A percentile compares a stretch with the other conserved stretches of the same genome.
Evolutionary conservation across 2,113 vertebrate genomes (phyloP).

Genomic region (Gobius niger): DNA sequence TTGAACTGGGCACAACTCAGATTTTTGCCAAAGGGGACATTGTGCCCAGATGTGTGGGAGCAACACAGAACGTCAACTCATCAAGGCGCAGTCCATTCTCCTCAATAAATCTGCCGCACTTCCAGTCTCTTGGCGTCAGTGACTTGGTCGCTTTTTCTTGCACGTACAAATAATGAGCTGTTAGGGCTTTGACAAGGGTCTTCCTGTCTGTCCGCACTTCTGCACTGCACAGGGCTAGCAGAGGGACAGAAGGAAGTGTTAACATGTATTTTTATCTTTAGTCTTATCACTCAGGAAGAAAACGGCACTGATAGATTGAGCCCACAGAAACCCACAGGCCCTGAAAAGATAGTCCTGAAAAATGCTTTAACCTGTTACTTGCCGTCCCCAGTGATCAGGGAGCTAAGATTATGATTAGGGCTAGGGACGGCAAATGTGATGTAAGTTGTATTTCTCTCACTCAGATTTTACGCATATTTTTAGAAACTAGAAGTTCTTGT

Average conservation of each 20-base stretch:
- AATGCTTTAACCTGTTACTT: no score
- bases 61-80: conserved; percentile 40
- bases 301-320: conserved; percentile 36
- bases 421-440: no score
- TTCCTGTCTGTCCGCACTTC: not conserved
- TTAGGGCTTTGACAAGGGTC: conserved; percentile 4
- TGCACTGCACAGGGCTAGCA: not conserved
- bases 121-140: conserved; percentile 44
- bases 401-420: no score
- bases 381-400: no score
- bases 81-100: conserved; percentile 43
- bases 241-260: conserved; percentile 27
- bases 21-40: conserved; percentile 51
- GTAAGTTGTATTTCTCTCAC: no score
- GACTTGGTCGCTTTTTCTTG: conserved; percentile 24
- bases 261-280: conserved; percentile 35
- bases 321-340: no score
- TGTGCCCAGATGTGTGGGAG: conserved; percentile 69
- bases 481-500: no score
- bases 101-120: conserved; percentile 48
- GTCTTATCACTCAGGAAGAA: conserved; percentile 26
- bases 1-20: conserved; percentile 30
- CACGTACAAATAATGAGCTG: conserved; percentile 17
- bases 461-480: no score
- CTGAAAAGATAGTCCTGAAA: no score